Base-by-base conservation (phyloP, 2,797 vertebrate genomes). In the Gallinago stenura region DNA sequence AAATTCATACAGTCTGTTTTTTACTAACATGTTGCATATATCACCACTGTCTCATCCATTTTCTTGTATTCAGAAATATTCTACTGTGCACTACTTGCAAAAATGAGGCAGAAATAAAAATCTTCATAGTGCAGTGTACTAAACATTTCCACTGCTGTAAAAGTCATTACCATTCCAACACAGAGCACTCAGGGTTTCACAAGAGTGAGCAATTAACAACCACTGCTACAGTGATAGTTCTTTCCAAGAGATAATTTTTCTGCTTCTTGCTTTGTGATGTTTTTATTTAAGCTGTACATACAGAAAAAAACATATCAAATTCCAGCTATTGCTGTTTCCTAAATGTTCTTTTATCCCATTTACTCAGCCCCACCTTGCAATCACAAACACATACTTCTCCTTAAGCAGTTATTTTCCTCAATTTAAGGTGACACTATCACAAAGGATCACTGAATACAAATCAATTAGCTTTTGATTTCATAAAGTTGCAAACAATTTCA, bases 1-100 rank as follows among this genome's bases (percentile, higher is more conserved):
- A 92, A 92, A 96, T 85, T 85, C 48, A 91, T 80, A 62, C 31
- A 70, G 69, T 28, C 68, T 87, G 57, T 5, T 89, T 95, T 84
- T 72, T 82, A 48, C 43, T 81, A 93, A 83, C 11, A 35, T 25
- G 11, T 46, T 89, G 68, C 73, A 87, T 69, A 45, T 39, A 92
- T 83, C 82, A 79, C 35, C 13, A 22, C 83, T 57, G 41, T 58
- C 58, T 46, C n/a, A 45, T 21, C 37, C 33, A 37, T 87, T 95
- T 92, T 69, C 64, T 75, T 89, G 35, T 61, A 62, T 61, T 66
- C 12, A 5, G 60, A 82, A 90, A 85, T 68, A 81, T 58, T 91
- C 57, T 56, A 64, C 45, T 24, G 11, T 25, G 37, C 9, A n/a
- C 22, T 64, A 41, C 56, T 61, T 50, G 22, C 33, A 94, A 80